phyloP scores from a whole-genome alignment of 2,113 vertebrate genomes.

The Cheilinus undulatus region DNA sequence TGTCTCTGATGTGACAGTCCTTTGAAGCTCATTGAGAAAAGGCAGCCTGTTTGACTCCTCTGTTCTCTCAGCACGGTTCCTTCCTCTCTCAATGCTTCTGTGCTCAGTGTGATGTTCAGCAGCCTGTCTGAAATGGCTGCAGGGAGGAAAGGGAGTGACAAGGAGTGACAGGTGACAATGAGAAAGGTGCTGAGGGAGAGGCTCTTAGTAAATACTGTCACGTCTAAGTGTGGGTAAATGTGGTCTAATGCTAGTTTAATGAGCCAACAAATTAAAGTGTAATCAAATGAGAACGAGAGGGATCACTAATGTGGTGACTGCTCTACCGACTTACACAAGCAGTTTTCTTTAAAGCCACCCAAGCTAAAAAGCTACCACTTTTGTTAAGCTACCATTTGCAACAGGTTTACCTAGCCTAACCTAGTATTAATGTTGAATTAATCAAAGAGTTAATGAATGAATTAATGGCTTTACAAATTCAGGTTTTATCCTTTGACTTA shows the following conservation, averaged over 20 bases:
- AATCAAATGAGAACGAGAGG: neutral
- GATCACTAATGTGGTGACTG: neutral
- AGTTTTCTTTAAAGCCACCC: too few species aligned
- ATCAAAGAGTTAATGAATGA: too few species aligned
- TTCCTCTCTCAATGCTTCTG: constrained; percentile 23
- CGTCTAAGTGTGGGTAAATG: constrained; percentile 8
- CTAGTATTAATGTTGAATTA: too few species aligned
- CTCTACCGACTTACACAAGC: neutral
- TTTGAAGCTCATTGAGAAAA: constrained; percentile 67
- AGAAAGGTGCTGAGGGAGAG: neutral
- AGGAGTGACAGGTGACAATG: constrained; percentile 46
- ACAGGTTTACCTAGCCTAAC: too few species aligned
- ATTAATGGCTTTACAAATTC: too few species aligned
- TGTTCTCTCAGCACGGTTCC: constrained; percentile 13
- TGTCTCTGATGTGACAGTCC: constrained; percentile 47
- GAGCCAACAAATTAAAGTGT: neutral
- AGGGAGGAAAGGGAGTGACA: constrained; percentile 33
- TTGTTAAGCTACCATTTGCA: too few species aligned
- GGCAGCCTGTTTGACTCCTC: constrained; percentile 23
- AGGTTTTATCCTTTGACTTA: too few species aligned
- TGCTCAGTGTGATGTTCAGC: constrained; percentile 13
- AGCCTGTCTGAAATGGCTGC: constrained; percentile 18
- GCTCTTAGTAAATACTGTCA: neutral
- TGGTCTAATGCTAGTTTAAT: neutral
- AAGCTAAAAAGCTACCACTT: neutral